These are phyloP conservation scores for Cryptosula pallasiana DNA, from an alignment of 2,888 invertebrate species.

Conservation along the genomic window DNA sequence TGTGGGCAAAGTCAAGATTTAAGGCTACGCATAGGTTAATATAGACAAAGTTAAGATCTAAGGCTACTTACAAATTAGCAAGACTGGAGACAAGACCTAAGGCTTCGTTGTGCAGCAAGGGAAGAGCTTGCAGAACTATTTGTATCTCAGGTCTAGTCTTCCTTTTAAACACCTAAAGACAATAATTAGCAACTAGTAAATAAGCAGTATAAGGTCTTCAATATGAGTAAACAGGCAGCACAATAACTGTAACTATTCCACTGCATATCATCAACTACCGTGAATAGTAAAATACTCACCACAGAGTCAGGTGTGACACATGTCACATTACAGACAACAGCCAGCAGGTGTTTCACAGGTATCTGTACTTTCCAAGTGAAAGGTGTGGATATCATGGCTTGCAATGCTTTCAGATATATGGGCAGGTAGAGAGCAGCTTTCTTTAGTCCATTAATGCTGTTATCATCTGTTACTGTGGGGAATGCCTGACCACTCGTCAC, in stretches of 20 bases:
- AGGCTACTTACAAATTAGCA: background rate
- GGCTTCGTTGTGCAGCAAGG: background rate
- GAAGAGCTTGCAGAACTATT: background rate
- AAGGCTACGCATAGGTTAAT: too few species aligned
- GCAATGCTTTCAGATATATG: background rate
- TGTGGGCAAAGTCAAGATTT: too few species aligned
- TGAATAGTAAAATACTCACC: conserved; percentile 15
- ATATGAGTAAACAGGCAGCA: too few species aligned
- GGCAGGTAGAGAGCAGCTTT: background rate
- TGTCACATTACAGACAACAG: background rate
- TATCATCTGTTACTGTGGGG: background rate
- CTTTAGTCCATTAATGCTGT: background rate
- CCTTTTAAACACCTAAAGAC: background rate
- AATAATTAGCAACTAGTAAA: too few species aligned
- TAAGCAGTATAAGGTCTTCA: too few species aligned
- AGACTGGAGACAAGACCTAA: background rate
- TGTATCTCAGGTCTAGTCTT: background rate
- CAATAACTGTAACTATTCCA: too few species aligned
- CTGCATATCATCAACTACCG: too few species aligned
- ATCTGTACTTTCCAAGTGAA: background rate
- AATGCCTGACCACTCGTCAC: background rate
- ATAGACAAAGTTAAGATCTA: too few species aligned
- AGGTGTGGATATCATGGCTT: background rate
- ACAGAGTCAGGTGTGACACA: background rate
- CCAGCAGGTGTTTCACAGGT: background rate